Base-by-base conservation (phyloP, 1,140 invertebrate species). In the Drosophila rufa region DNA sequence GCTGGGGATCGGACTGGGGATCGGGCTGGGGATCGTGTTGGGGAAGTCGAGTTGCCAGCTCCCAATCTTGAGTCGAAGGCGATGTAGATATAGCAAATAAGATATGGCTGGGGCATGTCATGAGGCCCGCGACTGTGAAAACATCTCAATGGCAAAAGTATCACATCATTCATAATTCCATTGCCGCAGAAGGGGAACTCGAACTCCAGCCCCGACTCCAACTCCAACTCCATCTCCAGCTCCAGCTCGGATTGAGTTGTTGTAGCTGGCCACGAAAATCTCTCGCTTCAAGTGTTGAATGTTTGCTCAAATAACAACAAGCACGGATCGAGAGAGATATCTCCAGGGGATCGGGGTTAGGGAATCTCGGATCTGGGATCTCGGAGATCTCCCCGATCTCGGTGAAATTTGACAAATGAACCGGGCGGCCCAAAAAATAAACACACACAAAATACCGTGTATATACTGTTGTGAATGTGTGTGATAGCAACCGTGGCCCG, bases 111-210 rank as follows among this genome's bases (percentile, higher is more conserved):
- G 84, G 81, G 85, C 83, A 87, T 87, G 83, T 87, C 84, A 87
- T 82, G 83, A 74, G 84, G 64, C 83, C 65, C 80, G 84, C 81
- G 84, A 90, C 84, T 89, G 84, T 89, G 85, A 89, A 90, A 85
- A 92, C 80, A 92, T 92, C 90, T 85, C 86, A 92, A 91, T 92
- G 90, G 90, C 90, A 92, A 92, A 92, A 92, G 86, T 91, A 90
- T 91, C 85, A 91, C 90, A 92, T 92, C 90, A 92, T 92, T 92
- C 90, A 92, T 92, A 92, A 92, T 92, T 91, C 91, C 85, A 91
- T 87, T 89, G 78, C 84, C 74, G 77, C 61, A 22, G 56, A 51
- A 38, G 48, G 45, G 15, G 33, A 42, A 42, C 36, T 25, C 19
- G 48, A 48, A 50, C 64, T 19, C 50, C 9, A 17, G 17, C 50